These are phyloP conservation scores for Notechis scutatus DNA, from an alignment of 2,113 vertebrate genomes.

Conservation along the genomic window DNA sequence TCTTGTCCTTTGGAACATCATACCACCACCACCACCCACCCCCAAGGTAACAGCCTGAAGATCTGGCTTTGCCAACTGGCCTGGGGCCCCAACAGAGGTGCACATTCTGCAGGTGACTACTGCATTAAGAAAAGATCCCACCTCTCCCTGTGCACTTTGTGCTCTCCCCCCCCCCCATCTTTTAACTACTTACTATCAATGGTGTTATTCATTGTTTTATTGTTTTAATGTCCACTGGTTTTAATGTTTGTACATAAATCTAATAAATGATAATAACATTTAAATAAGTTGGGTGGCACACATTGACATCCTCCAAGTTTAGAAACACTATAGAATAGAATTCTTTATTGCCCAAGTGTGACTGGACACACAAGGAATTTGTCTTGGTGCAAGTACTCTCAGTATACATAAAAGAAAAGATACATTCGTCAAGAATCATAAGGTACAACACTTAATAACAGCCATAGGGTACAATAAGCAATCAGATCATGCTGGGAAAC, in stretches of 20 bases:
- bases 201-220: not conserved
- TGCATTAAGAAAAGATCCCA: not conserved
- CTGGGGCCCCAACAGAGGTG: not conserved
- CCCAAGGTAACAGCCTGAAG: not conserved
- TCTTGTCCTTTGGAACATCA: not conserved
- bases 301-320: not conserved
- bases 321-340: not conserved
- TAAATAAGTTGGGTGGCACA: not conserved
- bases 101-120: not conserved
- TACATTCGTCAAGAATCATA: no score
- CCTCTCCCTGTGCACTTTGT: not conserved
- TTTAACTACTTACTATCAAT: not conserved
- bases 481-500: no score
- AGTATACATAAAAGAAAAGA: no score
- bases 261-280: not conserved
- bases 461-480: no score
- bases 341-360: no score
- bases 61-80: not conserved
- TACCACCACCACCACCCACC: rapidly evolving
- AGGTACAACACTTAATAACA: no score
- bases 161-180: not conserved
- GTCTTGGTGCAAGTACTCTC: no score
- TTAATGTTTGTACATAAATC: not conserved
- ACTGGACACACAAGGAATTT: no score
- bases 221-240: not conserved